phyloP scores from a whole-genome alignment of 2,113 vertebrate species.

The Tauraco erythrolophus region DNA sequence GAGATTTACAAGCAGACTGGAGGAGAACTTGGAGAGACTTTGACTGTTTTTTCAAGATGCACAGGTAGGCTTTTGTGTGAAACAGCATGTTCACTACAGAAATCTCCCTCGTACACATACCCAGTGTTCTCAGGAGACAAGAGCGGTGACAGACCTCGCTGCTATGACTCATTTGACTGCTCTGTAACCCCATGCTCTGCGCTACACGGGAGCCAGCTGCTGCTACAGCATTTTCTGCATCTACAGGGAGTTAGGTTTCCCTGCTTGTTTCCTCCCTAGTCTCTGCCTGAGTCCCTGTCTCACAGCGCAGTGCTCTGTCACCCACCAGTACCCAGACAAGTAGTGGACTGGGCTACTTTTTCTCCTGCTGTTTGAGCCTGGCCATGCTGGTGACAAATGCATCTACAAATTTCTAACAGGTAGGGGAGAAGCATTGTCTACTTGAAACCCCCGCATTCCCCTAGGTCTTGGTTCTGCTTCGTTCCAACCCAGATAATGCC shows the following conservation, averaged over 20 bases:
- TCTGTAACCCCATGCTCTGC: background rate
- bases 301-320: background rate
- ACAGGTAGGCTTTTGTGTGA: background rate
- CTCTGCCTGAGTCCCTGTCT: background rate
- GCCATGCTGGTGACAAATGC: background rate
- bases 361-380: background rate
- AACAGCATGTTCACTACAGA: background rate
- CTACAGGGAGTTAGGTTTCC: background rate
- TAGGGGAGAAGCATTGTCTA: rapidly evolving
- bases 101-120: background rate
- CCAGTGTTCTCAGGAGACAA: background rate
- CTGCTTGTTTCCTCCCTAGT: background rate
- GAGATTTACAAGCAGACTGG: background rate
- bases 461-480: background rate
- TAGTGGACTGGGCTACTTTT: background rate
- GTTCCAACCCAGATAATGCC: background rate
- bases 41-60: background rate
- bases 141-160: background rate
- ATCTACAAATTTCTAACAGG: rapidly evolving
- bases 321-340: background rate
- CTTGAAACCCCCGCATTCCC: rapidly evolving
- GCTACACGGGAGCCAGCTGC: background rate
- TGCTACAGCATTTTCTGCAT: background rate
- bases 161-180: background rate
- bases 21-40: background rate